Base-by-base conservation (phyloP, 2,888 invertebrate species). In the Chesias legatella region DNA sequence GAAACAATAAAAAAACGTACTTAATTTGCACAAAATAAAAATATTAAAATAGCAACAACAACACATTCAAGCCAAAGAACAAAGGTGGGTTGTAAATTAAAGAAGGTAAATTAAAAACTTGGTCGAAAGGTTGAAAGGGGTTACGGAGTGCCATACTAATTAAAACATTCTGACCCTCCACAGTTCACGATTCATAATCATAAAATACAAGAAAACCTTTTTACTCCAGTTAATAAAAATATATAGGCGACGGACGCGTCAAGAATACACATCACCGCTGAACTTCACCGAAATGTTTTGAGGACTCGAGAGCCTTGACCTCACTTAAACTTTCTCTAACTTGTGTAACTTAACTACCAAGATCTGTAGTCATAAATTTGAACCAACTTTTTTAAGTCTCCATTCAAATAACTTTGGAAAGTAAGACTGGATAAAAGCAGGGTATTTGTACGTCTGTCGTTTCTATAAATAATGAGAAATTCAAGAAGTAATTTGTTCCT, bases 261-360 rank as follows among this genome's bases (percentile, higher is more conserved):
- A 36, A 26, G 49, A 54, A 54, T 51, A 37, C 47, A 11, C 38
- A 37, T 36, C 43, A 26, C 29, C 17, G 22, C 13, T 17, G 36
- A 42, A 70, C 65, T 73, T 63, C 44, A 48, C 60, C 54, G 56
- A 64, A 69, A 69, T 68, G 67, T 72, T 71, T 64, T 54, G 62
- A 68, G 63, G 55, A 63, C 47, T 53, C 60, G 41, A 55, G 77
- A 73, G 65, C 72, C 71, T 76, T 78, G 75, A 79, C 78, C 79
- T 68, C 57, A 35, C 43, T 45, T 34, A 67, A 74, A 79, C 73
- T 79, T 78, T 74, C 66, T 58, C 60, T 43, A 67, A 76, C 69
- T 73, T 55, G 41, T 46, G 52, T 59, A 52, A 56, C 56, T n/a
- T 58, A 53, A 55, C 56, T 60, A 60, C 55, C 42, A 50, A 58